These are phyloP conservation scores for Amblyjoppa fuscipennis DNA, from an alignment of 2,888 invertebrate genomes.

Conservation along the genomic window DNA sequence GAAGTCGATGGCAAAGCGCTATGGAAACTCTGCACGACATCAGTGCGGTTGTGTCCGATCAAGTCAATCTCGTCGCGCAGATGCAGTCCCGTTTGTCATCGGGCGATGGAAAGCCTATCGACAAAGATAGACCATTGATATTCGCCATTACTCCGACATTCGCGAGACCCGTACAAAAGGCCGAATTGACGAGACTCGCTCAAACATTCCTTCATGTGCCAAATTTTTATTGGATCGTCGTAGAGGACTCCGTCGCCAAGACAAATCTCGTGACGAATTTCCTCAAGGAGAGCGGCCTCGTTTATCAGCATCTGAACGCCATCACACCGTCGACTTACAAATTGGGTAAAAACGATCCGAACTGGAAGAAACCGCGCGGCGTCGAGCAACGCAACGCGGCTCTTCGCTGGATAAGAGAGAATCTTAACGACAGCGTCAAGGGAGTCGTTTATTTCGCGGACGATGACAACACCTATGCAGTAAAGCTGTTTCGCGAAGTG, in stretches of 20 bases:
- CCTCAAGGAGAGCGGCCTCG: conserved; percentile 89
- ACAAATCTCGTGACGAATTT: conserved; percentile 91
- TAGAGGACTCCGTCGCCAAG: conserved; percentile 93
- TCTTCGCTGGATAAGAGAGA: conserved; percentile 91
- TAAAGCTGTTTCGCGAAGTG: conserved; percentile 96
- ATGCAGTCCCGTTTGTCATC: conserved; percentile 54
- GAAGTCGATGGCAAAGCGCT: conserved; percentile 56
- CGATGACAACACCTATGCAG: conserved; percentile 97
- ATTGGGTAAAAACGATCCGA: conserved; percentile 89
- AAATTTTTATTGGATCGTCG: conserved; percentile 96
- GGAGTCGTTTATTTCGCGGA: conserved; percentile 98
- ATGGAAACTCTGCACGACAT: conserved; percentile 48
- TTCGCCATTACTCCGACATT: conserved; percentile 98
- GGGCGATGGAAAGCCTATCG: conserved; percentile 76
- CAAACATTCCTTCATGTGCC: conserved; percentile 95
- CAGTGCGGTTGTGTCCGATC: conserved; percentile 63
- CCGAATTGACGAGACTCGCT: conserved; percentile 95
- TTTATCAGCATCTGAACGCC: conserved; percentile 90
- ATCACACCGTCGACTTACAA: conserved; percentile 91
- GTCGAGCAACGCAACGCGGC: conserved; percentile 96
- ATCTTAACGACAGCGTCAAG: conserved; percentile 87
- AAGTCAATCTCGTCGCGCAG: conserved; percentile 60
- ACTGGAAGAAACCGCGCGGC: conserved; percentile 94
- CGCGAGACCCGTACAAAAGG: conserved; percentile 94
- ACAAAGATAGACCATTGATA: conserved; percentile 89